Evolutionary conservation across 2,797 vertebrate genomes (phyloP).

Genomic region (Tapera naevia): DNA sequence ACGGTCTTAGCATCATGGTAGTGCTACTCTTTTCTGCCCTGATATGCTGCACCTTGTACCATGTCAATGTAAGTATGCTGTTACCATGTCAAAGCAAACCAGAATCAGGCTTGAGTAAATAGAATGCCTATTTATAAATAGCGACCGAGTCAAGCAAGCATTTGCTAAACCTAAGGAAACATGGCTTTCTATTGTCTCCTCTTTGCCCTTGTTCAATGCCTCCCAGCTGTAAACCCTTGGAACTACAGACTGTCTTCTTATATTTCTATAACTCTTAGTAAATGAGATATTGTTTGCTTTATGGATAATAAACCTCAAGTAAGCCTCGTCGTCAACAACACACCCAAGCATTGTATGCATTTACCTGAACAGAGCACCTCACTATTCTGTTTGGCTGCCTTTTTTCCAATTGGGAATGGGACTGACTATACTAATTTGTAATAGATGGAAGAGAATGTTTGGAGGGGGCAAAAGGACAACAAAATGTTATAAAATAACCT

Average conservation of each 20-base stretch:
- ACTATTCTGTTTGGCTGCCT: neutral
- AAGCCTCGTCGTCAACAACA: neutral
- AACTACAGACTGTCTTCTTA: neutral
- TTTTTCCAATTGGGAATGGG: neutral
- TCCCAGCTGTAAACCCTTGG: neutral
- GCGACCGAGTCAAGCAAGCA: neutral
- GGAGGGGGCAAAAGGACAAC: neutral
- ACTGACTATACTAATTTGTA: neutral
- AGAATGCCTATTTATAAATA: neutral
- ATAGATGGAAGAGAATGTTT: neutral
- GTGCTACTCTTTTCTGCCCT: neutral
- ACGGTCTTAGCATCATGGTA: accelerated
- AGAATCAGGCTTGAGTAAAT: accelerated
- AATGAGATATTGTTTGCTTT: neutral
- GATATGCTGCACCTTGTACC: neutral
- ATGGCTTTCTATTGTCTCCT: neutral
- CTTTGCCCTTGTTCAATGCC: neutral
- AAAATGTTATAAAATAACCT: neutral
- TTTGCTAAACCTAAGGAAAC: neutral
- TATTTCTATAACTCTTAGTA: neutral
- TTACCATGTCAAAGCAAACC: neutral
- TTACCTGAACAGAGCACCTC: neutral
- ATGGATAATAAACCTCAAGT: neutral
- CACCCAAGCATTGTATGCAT: neutral
- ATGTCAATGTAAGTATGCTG: neutral